Base-by-base conservation (phyloP, 1,140 invertebrate species). In the Drosophila pectinifera region DNA sequence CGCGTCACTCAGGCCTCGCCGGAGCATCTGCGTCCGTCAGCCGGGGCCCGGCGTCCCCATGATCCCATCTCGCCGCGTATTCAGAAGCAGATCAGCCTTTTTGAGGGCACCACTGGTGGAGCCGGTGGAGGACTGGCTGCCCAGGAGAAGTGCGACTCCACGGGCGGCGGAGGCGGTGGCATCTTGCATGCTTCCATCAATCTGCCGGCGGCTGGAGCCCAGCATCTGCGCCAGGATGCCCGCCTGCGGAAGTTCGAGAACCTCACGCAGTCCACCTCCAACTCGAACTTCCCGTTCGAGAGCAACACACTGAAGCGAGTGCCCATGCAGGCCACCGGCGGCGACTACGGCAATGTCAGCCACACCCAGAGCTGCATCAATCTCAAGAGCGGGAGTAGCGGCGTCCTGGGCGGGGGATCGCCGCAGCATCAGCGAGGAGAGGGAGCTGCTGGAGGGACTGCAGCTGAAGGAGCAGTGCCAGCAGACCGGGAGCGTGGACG, bases 331-430 rank as follows among this genome's bases (percentile, higher is more conserved):
- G 53, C 77, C 43, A 82, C 78, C 13, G 78, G 84, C 18, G 78
- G 88, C 31, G 80, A 80, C 45, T 74, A 77, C 26, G 72, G 68
- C 39, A 73, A 73, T 16, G 85, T 85, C 1, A 80, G 72, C 20
- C 84, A 91, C 39, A 92, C 91, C 6, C 83, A 91, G 56, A 92
- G 91, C 13, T 92, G 91, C 48, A 80, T 86, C 24, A 92, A 92
- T 61, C 58, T 92, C 7, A 92, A 92, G 61, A 73, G 82, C 22
- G 78, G 24, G 8, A 70, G 57, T 4, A 57, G 56, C 13, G 70
- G 61, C 4, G 79, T 55, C 3, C 45, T 75, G 0, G 36, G 2
- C 26, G 65, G 68, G 0, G 63, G 80, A 3, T 85, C 82, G 3
- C 82, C 78, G 6, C 73, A 86, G 53, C 81, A 73, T 39, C 58